Base-by-base conservation (phyloP, 2,113 vertebrate genomes). In the Thymallus thymallus region DNA sequence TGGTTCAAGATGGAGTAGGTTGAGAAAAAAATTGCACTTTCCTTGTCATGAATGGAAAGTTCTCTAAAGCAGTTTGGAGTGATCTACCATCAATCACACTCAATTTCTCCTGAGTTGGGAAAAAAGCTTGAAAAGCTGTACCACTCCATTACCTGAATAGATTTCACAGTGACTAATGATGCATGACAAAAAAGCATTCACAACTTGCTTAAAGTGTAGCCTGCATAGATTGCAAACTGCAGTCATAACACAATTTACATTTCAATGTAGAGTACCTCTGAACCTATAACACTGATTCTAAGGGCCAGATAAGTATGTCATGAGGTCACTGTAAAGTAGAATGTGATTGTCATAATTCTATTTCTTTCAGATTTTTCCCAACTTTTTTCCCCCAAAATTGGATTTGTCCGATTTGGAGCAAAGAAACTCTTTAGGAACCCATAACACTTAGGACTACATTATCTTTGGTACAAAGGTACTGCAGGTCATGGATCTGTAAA, bases 41-140 rank as follows among this genome's bases (percentile, higher is more conserved):
- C 92, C 92, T 86, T 83, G 83, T 90, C 55, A 78, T 91, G 95
- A 98, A 98, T 94, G 94, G 94, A 95, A 97, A 96, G 93, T 92
- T 93, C 94, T 96, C 92, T 94, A 94, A 94, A 95, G 92, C 92
- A 94, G 89, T 94, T 95, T 84, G 81, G 93, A 95, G 94, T 94
- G 92, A 95, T 96, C 94, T 93, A 90, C 93, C 94, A 97, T 96
- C 94, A 95, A 96, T 97, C 95, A 95, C 87, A 75, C 91, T 91
- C 91, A 93, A 92, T 93, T 94, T 95, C 93, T 95, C 94, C 92
- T 91, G 93, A 95, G 94, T 89, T 79, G 71, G 88, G 92, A 86
- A 92, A 91, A 92, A 51, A 51, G 3, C 48, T 51, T 14, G 48
- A 73, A 66, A 71, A 71, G 62, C 71, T 72, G 89, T 92, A 91